Base-by-base conservation (phyloP, 35 echinoderm and acorn worm species). In the Diadema setosum region DNA sequence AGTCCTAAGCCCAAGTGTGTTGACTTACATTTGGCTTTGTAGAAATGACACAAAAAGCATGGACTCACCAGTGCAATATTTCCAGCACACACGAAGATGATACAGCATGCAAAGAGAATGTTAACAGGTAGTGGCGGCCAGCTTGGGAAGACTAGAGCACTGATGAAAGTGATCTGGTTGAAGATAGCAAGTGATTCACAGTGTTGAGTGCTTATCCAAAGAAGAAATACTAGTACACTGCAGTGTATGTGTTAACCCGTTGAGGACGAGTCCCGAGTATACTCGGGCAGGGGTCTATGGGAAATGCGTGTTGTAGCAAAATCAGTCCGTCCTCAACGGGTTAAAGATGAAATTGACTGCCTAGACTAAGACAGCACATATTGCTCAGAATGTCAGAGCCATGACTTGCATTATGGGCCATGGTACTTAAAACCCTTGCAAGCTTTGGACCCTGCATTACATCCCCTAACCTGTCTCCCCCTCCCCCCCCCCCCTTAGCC, bases 21-120 rank as follows among this genome's bases (percentile, higher is more conserved):
- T n/a, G 63, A 3, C 30, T 18, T 67, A 67, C 0, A 4, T 12
- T 8, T 67, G 30, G 17, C 25, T 59, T 33, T 17, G 7, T 60
- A 5, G 2, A 33, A 15, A 31, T 55, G 36, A 4, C 30, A 33
- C 61, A 52, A 16, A 4, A 17, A 20, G 32, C 15, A 39, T 11
- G 39, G 85, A 92, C 87, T 93, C 90, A 97, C 94, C 81, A 97
- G 52, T 64, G 90, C 36, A 21, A 97, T 70, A 83, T 97, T 93
- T 37, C 90, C 90, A 32, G 60, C 26, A 61, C 90, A 97, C 23
- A 97, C 69, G 23, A 86, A 73, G 16, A 92, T 65, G 29, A 97
- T 90, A 36, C 84, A 86, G 44, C 69, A 43, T 0, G 86, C 86
- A 58, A 97, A 87, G 56, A 58, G 73, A n/a, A 97, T 45, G 75